Conservation (phyloP, 2,888 invertebrate genomes). For the Monoplex corrugatus region DNA sequence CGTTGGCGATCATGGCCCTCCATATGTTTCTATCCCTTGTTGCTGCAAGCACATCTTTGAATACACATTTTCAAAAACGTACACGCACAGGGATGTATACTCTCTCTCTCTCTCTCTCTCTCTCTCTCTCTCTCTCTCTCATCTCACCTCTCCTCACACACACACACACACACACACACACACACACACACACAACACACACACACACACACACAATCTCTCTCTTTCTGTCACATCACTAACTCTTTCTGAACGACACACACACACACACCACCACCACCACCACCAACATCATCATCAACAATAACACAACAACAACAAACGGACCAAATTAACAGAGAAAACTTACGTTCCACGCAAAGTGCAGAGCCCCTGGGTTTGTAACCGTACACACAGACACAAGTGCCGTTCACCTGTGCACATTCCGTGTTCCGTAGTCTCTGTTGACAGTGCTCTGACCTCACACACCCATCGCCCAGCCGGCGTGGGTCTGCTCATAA, state of each 20-base stretch:
- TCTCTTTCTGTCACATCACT: background rate
- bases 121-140: background rate
- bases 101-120: background rate
- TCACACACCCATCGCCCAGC: constrained; percentile 40
- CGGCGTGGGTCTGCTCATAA: constrained; percentile 31
- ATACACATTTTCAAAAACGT: background rate
- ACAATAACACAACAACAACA: too few relatives aligned
- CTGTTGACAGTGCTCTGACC: constrained; percentile 34
- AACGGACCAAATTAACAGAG: too few relatives aligned
- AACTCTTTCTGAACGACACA: background rate
- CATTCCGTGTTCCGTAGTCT: constrained; percentile 3
- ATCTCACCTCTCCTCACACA: background rate
- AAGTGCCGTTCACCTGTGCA: background rate
- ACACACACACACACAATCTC: background rate
- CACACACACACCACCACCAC: background rate
- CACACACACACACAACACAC: background rate
- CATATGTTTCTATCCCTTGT: too few relatives aligned
- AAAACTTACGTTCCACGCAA: constrained; percentile 51
- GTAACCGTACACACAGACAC: constrained; percentile 51
- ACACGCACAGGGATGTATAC: background rate
- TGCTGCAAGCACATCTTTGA: too few relatives aligned
- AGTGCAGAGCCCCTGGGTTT: background rate
- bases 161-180: background rate
- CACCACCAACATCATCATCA: too few relatives aligned
- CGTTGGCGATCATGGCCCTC: too few relatives aligned